Evolutionary conservation across 2,888 invertebrate species (phyloP).

Genomic region (Ophion costatus): DNA sequence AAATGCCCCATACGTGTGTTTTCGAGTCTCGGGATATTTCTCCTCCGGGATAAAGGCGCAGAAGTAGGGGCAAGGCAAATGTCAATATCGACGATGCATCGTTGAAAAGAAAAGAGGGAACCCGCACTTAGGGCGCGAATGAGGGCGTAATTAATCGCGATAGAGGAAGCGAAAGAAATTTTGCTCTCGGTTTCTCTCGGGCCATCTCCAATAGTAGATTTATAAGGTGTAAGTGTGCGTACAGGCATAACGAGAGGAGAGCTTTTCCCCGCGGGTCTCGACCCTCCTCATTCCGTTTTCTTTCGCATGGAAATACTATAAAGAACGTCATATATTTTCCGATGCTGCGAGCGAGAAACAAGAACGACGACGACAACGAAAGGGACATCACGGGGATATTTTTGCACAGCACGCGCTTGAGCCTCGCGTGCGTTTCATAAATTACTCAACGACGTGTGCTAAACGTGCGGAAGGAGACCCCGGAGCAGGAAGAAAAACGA

Average conservation of each 20-base stretch:
- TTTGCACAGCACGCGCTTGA: slow-evolving; percentile 30
- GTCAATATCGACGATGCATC: slow-evolving; percentile 80
- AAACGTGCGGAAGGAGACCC: slow-evolving; percentile 54
- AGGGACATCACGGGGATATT: slow-evolving; percentile 28
- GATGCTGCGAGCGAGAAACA: slow-evolving; percentile 43
- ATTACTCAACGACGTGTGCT: slow-evolving; percentile 34
- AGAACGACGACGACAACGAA: slow-evolving; percentile 1
- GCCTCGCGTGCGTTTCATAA: slow-evolving; percentile 32
- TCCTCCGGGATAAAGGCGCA: slow-evolving; percentile 40
- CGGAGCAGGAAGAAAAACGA: slow-evolving; percentile 38
- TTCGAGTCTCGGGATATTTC: slow-evolving; percentile 43
- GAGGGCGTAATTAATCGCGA: slow-evolving; percentile 82
- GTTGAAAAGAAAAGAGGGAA: slow-evolving; percentile 67
- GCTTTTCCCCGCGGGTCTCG: slow-evolving; percentile 55
- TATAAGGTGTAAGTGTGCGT: slow-evolving; percentile 21
- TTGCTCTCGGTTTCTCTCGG: slow-evolving; percentile 53
- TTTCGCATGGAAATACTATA: slow-evolving; percentile 59
- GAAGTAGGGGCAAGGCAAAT: slow-evolving; percentile 78
- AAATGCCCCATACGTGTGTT: slow-evolving; percentile 2
- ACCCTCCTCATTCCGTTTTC: slow-evolving; percentile 47
- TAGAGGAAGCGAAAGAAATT: slow-evolving; percentile 74
- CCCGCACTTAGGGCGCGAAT: slow-evolving; percentile 79
- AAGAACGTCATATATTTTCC: slow-evolving; percentile 55
- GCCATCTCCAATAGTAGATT: slow-evolving; percentile 21
- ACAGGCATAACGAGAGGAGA: slow-evolving; percentile 26